These are phyloP conservation scores for Orthosia gracilis DNA, from an alignment of 2,888 invertebrate genomes.

Conservation along the genomic window DNA sequence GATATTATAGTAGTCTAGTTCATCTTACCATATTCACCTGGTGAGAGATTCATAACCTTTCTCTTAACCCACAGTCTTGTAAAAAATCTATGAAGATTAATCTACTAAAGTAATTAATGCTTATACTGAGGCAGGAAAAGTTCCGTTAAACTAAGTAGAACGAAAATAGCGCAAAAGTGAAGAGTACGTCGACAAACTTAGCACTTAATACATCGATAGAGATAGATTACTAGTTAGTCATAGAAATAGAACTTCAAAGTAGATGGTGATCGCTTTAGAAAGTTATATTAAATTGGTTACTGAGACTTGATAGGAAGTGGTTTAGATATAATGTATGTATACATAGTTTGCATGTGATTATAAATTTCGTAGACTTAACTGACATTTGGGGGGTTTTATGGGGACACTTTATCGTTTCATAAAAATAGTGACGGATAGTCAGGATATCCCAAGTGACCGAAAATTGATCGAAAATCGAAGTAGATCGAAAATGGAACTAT, in stretches of 20 bases:
- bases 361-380: too few relatives aligned
- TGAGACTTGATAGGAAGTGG: background rate
- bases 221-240: conserved; percentile 8
- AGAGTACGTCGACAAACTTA: background rate
- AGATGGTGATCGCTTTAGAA: background rate
- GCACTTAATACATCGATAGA: conserved; percentile 1
- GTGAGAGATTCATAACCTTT: background rate
- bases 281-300: background rate
- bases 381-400: too few relatives aligned
- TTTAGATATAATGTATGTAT: too few relatives aligned
- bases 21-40: too few relatives aligned
- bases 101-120: background rate
- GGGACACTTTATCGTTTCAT: too few relatives aligned
- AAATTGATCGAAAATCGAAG: too few relatives aligned
- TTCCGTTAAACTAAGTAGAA: background rate
- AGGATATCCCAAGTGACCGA: too few relatives aligned
- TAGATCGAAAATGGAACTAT: too few relatives aligned
- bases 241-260: background rate
- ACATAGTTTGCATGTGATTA: too few relatives aligned
- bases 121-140: background rate
- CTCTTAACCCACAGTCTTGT: background rate
- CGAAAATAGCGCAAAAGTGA: background rate
- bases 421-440: too few relatives aligned
- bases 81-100: background rate
- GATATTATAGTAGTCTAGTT: too few relatives aligned